Base-by-base conservation (phyloP, 2,888 invertebrate genomes). In the Nysson spinosus region DNA sequence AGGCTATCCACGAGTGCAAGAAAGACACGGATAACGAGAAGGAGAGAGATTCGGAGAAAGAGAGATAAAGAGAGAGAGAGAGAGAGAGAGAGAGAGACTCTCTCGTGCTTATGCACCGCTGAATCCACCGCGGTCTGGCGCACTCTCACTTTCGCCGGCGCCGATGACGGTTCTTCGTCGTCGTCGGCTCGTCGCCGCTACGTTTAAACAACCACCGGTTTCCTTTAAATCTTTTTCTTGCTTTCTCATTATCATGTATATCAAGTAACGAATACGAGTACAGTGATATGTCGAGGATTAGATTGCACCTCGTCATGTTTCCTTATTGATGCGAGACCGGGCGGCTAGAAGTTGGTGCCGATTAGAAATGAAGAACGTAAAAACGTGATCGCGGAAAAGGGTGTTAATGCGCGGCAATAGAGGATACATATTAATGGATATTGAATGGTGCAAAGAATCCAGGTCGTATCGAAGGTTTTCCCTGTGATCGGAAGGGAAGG, bases 141-240 rank as follows among this genome's bases (percentile, higher is more conserved):
- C 82, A 85, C 85, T 85, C 85, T 85, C 85, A 84, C 85, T 85
- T 85, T 85, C 84, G 85, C 79, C 79, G 83, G 82, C 81, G 75
- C 74, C 83, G 83, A 82, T 82, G 82, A 83, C 83, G 80, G 78
- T 82, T 77, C 78, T n/a, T 74, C 75, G 74, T 75, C 78, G 75
- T 70, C 77, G 78, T 72, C 77, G 75, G 73, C 70, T 66, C 72
- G 75, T 67, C 72, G 76, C 69, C 77, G 75, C 70, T 56, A 60
- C 64, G 60, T 50, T 42, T 19, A 58, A 61, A 49, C 58, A 50
- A 58, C 40, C 67, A 52, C 19, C 20, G 20, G 30, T 49, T 43
- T 52, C n/a, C n/a, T 37, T 6, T 22, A 9, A 35, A 42, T 16
- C 51, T 28, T 20, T 20, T n/a, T n/a, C n/a, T n/a, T n/a, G n/a